Evolutionary conservation across 2,113 vertebrate genomes (phyloP).

Genomic region (Sinocyclocheilus anshuiensis): DNA sequence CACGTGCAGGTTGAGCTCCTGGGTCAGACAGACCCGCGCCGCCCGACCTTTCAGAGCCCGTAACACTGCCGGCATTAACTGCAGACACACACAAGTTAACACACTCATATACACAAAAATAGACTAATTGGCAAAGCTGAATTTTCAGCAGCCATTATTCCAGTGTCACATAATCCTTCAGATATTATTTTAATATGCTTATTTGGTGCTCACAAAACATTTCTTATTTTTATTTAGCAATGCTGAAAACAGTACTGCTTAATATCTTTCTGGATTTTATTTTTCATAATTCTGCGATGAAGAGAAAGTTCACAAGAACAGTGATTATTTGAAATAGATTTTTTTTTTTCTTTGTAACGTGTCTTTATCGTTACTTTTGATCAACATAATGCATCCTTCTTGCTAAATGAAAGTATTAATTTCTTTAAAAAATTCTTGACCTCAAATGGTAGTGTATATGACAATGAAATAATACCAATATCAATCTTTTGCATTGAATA

Average conservation of each 20-base stretch:
- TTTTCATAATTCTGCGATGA: background rate
- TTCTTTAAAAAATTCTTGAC: background rate
- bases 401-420: background rate
- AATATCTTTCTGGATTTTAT: background rate
- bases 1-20: slow-evolving; percentile 92
- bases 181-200: background rate
- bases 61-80: slow-evolving; percentile 92
- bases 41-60: slow-evolving; percentile 91
- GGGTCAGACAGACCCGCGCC: slow-evolving; percentile 88
- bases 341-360: background rate
- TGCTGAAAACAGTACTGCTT: background rate
- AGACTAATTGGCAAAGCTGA: too few relatives aligned
- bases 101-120: background rate
- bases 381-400: background rate
- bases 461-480: background rate
- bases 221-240: background rate
- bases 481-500: background rate
- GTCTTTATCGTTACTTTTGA: background rate
- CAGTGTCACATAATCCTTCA: background rate
- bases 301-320: background rate
- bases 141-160: background rate
- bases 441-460: background rate
- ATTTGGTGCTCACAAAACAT: background rate
- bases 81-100: slow-evolving; percentile 21
- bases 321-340: background rate